These are phyloP conservation scores for Bufo gargarizans DNA, from an alignment of 2,113 vertebrate genomes.

Conservation along the genomic window DNA sequence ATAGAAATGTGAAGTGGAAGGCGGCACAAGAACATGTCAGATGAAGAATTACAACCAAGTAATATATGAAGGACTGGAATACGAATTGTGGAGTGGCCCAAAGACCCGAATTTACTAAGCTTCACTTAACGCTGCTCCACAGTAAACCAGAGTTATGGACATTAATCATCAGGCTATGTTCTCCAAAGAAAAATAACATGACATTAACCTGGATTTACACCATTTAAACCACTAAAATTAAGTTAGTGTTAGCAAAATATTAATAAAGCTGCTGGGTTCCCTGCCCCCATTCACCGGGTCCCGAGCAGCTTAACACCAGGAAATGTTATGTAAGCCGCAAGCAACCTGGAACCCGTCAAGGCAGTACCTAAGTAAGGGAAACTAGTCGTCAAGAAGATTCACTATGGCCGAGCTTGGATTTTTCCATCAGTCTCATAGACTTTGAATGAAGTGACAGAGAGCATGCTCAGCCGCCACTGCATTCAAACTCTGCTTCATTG, in stretches of 20 bases:
- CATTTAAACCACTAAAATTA: conserved; percentile 22
- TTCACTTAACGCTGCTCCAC: neutral
- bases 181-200: conserved; percentile 31
- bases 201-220: conserved; percentile 37
- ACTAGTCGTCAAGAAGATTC: neutral
- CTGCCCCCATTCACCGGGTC: neutral
- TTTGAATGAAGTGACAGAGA: neutral
- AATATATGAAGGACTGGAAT: neutral
- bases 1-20: neutral
- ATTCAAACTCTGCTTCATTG: too few species aligned
- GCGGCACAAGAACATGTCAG: neutral
- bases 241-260: conserved; percentile 45
- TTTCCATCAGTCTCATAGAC: neutral
- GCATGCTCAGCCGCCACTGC: too few species aligned
- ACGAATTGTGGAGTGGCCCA: neutral
- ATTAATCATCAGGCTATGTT: conserved; percentile 7
- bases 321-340: conserved; percentile 8
- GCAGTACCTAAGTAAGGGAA: neutral
- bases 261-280: neutral
- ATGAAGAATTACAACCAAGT: conserved; percentile 21
- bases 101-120: neutral
- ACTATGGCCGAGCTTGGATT: neutral
- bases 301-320: conserved; percentile 10
- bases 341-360: conserved; percentile 2
- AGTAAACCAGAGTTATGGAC: neutral